Conservation (phyloP, 1,140 invertebrate genomes). For the Planococcus citri region DNA sequence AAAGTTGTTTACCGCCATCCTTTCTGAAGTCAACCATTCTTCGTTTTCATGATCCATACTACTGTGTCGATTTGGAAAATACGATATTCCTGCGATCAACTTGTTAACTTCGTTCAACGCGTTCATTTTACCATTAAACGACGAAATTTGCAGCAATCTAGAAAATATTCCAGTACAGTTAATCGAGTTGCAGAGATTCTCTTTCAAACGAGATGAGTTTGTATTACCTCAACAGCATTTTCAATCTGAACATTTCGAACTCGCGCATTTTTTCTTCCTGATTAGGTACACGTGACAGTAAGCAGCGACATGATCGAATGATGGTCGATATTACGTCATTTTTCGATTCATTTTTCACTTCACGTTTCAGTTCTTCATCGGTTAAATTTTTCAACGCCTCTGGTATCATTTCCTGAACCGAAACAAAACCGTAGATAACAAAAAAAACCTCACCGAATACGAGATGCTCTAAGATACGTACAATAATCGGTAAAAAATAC, state of each 20-base stretch:
- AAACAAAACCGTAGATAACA: slow-evolving; percentile 25
- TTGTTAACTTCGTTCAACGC: slow-evolving; percentile 98
- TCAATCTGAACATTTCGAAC: slow-evolving; percentile 87
- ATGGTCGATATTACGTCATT: slow-evolving; percentile 84
- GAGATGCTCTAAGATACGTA: slow-evolving; percentile 38
- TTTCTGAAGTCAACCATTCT: slow-evolving; percentile 85
- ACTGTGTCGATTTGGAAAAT: slow-evolving; percentile 62
- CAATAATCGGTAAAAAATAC: slow-evolving; percentile 86
- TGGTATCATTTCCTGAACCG: slow-evolving; percentile 71
- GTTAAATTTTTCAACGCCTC: slow-evolving; percentile 83
- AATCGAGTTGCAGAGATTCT: neutral
- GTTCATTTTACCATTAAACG: slow-evolving; percentile 99
- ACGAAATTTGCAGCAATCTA: slow-evolving; percentile 90
- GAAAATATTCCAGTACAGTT: slow-evolving; percentile 27
- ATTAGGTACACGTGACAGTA: slow-evolving; percentile 62
- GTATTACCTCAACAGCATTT: slow-evolving; percentile 81
- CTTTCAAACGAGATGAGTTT: neutral
- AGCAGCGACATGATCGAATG: slow-evolving; percentile 76
- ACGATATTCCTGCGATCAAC: slow-evolving; percentile 80
- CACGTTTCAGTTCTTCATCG: slow-evolving; percentile 94
- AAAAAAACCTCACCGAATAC: neutral
- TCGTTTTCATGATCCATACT: slow-evolving; percentile 57
- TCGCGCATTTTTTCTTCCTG: slow-evolving; percentile 75
- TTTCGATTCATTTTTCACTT: slow-evolving; percentile 90
- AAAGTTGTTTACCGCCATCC: slow-evolving; percentile 70